phyloP scores from a whole-genome alignment of 2,113 vertebrate genomes.

The Ursus arctos region DNA sequence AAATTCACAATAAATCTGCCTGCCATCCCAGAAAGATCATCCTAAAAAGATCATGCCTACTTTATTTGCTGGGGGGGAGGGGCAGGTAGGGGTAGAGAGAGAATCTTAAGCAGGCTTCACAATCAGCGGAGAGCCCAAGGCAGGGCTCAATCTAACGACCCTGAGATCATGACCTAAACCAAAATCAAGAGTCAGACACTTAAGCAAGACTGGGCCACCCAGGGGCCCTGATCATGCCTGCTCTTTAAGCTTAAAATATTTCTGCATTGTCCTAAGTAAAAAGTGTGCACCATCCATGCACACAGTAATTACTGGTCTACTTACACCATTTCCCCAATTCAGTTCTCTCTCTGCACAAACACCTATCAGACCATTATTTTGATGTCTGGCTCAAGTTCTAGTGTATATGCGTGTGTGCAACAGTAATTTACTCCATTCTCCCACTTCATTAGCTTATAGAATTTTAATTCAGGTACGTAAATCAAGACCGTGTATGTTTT shows the following conservation, averaged over 20 bases:
- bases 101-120: not conserved
- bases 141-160: not conserved
- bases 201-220: not conserved
- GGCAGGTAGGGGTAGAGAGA: not conserved
- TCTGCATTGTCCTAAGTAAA: not conserved
- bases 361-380: slow-evolving; percentile 70
- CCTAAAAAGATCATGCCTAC: not conserved
- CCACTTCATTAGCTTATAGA: slow-evolving; percentile 66
- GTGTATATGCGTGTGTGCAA: slow-evolving; percentile 40
- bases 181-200: not conserved
- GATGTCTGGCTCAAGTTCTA: slow-evolving; percentile 64
- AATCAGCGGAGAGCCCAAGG: not conserved
- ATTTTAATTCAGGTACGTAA: slow-evolving; percentile 66
- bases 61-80: not conserved
- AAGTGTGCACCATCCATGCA: not conserved
- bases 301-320: not conserved
- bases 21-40: not conserved
- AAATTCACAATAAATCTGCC: slow-evolving; percentile 45
- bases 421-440: slow-evolving; percentile 65
- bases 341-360: slow-evolving; percentile 69
- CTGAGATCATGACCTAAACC: not conserved
- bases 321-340: slow-evolving; percentile 68
- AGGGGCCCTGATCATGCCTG: too few species aligned
- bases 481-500: slow-evolving; percentile 60
- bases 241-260: not conserved